A percentile compares a stretch with the other conserved stretches of the same genome.
Conservation (phyloP, 2,888 invertebrate genomes). For the Spisula subtruncata region DNA sequence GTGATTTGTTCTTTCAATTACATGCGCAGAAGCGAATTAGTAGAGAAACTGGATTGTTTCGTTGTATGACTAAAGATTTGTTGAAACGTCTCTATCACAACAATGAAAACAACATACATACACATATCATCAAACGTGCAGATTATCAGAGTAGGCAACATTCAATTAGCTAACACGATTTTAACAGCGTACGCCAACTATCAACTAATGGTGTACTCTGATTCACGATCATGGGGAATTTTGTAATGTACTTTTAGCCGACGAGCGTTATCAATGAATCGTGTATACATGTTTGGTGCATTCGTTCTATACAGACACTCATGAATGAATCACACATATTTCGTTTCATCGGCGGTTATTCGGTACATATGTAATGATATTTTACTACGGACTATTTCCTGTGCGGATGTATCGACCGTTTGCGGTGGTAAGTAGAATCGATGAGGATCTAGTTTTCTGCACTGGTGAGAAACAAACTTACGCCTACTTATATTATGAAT, state of each 20-base stretch:
- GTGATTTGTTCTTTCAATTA: too few relatives aligned
- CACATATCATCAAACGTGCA: too few relatives aligned
- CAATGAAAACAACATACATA: too few relatives aligned
- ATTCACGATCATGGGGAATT: neutral
- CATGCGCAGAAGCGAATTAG: too few relatives aligned
- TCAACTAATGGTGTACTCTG: neutral
- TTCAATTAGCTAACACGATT: too few relatives aligned
- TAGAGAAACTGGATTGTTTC: too few relatives aligned
- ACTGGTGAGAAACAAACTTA: neutral
- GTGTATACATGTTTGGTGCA: neutral
- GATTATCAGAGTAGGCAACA: too few relatives aligned
- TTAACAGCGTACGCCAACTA: too few relatives aligned
- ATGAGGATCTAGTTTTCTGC: neutral
- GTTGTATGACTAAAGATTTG: too few relatives aligned
- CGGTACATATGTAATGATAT: conserved; percentile 22
- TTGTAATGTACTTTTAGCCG: conserved; percentile 14
- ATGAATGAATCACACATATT: neutral
- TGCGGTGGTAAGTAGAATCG: conserved; percentile 6
- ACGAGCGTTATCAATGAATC: conserved; percentile 1
- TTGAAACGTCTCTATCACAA: too few relatives aligned
- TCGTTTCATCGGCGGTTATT: neutral
- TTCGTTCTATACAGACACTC: neutral
- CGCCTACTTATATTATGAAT: conserved; percentile 27
- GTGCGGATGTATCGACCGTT: conserved; percentile 7
- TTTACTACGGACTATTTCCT: conserved; percentile 27